phyloP scores from a whole-genome alignment of 2,888 invertebrate genomes.

The Sphecodes monilicornis region DNA sequence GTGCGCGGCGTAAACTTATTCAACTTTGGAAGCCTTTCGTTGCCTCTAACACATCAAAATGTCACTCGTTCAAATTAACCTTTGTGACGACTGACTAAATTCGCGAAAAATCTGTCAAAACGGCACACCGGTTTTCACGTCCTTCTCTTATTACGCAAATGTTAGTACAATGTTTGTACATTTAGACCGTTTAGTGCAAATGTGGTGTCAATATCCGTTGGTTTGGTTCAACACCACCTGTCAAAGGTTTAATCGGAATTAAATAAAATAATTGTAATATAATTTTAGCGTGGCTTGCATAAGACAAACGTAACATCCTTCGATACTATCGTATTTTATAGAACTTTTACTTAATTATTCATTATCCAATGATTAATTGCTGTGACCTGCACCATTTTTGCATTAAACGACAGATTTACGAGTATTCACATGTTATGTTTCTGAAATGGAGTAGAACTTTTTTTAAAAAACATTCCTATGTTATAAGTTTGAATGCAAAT shows the following conservation, averaged over 20 bases:
- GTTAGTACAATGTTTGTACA: background rate
- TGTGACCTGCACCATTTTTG: too few relatives aligned
- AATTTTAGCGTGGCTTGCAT: too few relatives aligned
- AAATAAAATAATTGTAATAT: background rate
- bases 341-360: too few relatives aligned
- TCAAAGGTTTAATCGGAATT: too few relatives aligned
- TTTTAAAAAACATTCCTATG: too few relatives aligned
- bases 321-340: too few relatives aligned
- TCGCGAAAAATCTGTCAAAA: background rate
- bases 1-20: conserved; percentile 24
- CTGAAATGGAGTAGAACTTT: too few relatives aligned
- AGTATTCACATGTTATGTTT: too few relatives aligned
- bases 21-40: background rate
- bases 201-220: background rate
- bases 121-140: background rate
- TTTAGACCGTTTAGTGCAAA: background rate
- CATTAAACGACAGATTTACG: too few relatives aligned
- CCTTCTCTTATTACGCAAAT: background rate
- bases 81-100: background rate
- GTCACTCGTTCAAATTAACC: background rate
- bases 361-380: too few relatives aligned
- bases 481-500: too few relatives aligned
- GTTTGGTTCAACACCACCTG: background rate
- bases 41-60: background rate
- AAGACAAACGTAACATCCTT: too few relatives aligned